phyloP scores from a whole-genome alignment of 2,113 vertebrate genomes.

The Puma concolor region DNA sequence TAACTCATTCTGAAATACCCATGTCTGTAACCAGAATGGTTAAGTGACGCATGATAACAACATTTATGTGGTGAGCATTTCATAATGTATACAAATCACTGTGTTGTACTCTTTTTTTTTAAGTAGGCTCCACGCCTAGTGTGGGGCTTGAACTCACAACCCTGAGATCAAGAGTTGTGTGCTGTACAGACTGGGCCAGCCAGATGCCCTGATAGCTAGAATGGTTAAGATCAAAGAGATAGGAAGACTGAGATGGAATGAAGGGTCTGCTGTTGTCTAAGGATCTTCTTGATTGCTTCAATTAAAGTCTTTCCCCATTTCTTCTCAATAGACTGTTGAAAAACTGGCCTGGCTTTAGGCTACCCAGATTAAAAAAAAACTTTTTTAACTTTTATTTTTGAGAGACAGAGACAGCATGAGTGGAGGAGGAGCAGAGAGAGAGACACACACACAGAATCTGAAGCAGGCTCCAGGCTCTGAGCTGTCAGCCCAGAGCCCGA shows the following conservation, averaged over 20 bases:
- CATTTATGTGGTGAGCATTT: not conserved
- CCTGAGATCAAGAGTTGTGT: not conserved
- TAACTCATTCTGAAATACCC: not conserved
- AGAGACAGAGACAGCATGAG: not conserved
- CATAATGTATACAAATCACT: not conserved
- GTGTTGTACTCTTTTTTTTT: not conserved
- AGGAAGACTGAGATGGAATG: no score
- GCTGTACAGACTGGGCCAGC: not conserved
- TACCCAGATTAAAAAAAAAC: no score
- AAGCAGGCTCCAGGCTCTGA: not conserved
- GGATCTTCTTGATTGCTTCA: no score
- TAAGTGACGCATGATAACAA: not conserved
- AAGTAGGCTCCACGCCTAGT: not conserved
- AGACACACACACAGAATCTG: no score
- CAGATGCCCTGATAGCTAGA: not conserved
- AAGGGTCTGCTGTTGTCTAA: no score
- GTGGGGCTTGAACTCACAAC: not conserved
- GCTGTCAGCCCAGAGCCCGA: not conserved
- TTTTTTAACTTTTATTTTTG: no score
- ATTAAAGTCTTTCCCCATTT: no score
- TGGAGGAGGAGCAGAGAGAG: not conserved
- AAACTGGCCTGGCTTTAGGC: no score
- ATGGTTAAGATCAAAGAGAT: no score
- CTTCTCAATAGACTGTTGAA: no score
- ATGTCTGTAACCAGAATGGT: not conserved